phyloP scores from a whole-genome alignment of 2,888 invertebrate species.

The Melanchra persicariae region DNA sequence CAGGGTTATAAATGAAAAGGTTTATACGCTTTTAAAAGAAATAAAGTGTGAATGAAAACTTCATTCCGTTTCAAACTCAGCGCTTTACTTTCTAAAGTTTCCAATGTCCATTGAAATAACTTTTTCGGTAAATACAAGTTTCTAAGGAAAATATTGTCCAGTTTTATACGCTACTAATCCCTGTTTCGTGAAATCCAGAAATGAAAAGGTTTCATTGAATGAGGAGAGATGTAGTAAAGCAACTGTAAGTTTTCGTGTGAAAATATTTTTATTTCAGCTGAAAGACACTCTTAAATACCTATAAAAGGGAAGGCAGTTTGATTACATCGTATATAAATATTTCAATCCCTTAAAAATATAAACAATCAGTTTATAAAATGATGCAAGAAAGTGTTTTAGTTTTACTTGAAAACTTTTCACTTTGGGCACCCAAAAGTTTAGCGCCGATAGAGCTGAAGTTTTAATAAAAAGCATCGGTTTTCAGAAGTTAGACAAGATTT shows the following conservation, averaged over 20 bases:
- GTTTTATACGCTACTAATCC: not conserved
- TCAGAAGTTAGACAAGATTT: too few species aligned
- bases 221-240: not conserved
- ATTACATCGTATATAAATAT: not conserved
- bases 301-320: too few species aligned
- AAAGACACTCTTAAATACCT: too few species aligned
- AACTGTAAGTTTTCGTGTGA: too few species aligned
- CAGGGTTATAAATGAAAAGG: too few species aligned
- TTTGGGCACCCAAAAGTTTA: slow-evolving; percentile 13
- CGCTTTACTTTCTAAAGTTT: not conserved
- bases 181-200: not conserved
- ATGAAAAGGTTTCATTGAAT: not conserved
- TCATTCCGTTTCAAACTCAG: not conserved
- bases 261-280: too few species aligned
- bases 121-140: not conserved
- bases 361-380: not conserved
- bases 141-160: not conserved
- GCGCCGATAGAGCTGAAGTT: slow-evolving; percentile 1
- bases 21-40: too few species aligned
- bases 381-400: slow-evolving; percentile 2
- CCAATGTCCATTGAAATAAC: not conserved
- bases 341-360: not conserved
- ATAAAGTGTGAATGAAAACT: too few species aligned
- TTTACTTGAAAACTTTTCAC: slow-evolving; percentile 12
- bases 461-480: too few species aligned